Percentiles rank a stretch among this genome's conserved stretches.
These are phyloP conservation scores for Molossus molossus DNA, from an alignment of 2,797 vertebrate species.

Conservation along the genomic window DNA sequence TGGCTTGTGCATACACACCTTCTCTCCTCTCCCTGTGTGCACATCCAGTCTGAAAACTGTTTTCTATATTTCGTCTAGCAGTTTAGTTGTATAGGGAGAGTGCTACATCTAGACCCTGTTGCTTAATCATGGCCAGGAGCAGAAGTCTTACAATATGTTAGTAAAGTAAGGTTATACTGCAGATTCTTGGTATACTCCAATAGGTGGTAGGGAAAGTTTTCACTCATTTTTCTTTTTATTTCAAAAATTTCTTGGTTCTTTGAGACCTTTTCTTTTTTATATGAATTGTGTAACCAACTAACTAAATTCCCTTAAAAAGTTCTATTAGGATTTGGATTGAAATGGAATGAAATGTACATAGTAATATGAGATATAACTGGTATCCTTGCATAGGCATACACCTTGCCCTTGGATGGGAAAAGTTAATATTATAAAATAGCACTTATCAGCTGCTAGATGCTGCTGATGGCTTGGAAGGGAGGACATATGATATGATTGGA, in stretches of 20 bases:
- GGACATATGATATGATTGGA: background rate
- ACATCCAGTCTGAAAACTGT: background rate
- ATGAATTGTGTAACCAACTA: background rate
- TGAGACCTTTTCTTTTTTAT: background rate
- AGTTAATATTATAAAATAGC: conserved; percentile 31
- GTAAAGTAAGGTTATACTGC: background rate
- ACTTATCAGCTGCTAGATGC: background rate
- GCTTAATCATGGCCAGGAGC: background rate
- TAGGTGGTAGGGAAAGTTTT: background rate
- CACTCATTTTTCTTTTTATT: conserved; percentile 31
- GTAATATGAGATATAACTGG: background rate
- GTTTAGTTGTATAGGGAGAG: background rate
- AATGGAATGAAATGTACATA: conserved; percentile 35
- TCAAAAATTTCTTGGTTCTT: background rate
- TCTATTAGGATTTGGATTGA: background rate
- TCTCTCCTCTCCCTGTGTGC: background rate
- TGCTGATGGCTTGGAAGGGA: background rate
- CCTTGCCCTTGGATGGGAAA: background rate
- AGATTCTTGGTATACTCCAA: background rate
- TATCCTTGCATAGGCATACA: background rate
- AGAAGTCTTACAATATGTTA: background rate
- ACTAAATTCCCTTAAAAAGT: conserved; percentile 13
- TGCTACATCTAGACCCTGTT: background rate
- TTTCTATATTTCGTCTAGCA: background rate
- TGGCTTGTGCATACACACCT: background rate